Conservation (phyloP, 2,113 vertebrate species). For the Micronycteris hirsuta region DNA sequence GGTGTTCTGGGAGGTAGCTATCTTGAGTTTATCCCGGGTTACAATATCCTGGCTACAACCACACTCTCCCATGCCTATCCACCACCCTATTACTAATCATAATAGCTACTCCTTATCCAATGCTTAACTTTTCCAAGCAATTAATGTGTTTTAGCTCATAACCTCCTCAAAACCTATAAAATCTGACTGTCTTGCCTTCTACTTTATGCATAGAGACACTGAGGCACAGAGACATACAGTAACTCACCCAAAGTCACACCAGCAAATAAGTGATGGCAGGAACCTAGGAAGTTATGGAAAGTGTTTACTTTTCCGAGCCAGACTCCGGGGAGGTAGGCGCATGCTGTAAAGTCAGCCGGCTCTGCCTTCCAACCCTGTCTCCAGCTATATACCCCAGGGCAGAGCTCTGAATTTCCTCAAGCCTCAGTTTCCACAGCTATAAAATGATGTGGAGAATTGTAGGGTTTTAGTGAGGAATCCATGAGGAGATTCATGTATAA, state of each 20-base stretch:
- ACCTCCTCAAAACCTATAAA: not conserved
- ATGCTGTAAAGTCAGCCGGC: rapidly evolving
- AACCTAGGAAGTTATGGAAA: not conserved
- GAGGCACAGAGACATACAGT: not conserved
- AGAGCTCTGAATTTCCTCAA: not conserved
- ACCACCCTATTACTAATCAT: not conserved
- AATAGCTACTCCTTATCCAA: not conserved
- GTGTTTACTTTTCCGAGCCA: not conserved
- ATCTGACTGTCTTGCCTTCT: not conserved
- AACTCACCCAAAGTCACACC: not conserved
- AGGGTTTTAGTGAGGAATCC: not conserved
- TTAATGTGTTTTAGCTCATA: not conserved
- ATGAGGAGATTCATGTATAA: not conserved
- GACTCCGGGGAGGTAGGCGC: not conserved
- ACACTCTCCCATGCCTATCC: not conserved
- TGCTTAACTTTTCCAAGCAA: not conserved
- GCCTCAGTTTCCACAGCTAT: not conserved
- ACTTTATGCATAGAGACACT: not conserved
- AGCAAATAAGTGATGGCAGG: not conserved
- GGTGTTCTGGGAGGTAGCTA: not conserved
- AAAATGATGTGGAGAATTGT: not conserved
- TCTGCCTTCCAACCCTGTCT: not conserved
- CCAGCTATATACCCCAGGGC: not conserved
- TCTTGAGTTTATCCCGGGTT: not conserved
- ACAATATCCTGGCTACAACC: not conserved